A percentile compares a stretch with the other conserved stretches of the same genome.
Conservation (phyloP, 2,113 vertebrate species). For the Thamnophis sirtalis region DNA sequence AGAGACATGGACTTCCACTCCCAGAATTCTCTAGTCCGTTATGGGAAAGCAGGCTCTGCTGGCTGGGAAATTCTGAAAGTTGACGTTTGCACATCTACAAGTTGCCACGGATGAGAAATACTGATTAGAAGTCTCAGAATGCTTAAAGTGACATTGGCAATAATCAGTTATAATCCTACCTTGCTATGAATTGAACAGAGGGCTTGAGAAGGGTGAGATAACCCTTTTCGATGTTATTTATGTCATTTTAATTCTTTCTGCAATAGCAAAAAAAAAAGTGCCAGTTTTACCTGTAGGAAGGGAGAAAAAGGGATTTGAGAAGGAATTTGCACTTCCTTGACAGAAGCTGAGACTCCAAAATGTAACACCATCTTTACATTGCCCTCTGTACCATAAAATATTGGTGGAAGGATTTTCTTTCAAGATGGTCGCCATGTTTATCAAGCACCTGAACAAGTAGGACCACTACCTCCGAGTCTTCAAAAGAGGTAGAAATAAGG, state of each 20-base stretch:
- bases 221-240: constrained; percentile 14
- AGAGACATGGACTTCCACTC: background rate
- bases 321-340: background rate
- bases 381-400: background rate
- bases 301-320: background rate
- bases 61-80: background rate
- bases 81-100: background rate
- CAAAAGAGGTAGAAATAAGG: constrained; percentile 2
- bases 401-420: background rate
- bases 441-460: background rate
- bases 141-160: constrained; percentile 48
- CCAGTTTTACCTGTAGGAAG: background rate
- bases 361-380: background rate
- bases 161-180: constrained; percentile 27
- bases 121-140: constrained; percentile 10
- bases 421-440: background rate
- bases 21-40: background rate
- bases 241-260: background rate
- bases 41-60: background rate
- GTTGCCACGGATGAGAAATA: background rate
- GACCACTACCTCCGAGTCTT: background rate
- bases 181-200: constrained; percentile 25
- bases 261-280: background rate
- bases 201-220: constrained; percentile 18
- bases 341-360: background rate